Evolutionary conservation across 2,888 invertebrate genomes (phyloP).

Genomic region (Meiosimyza platycephala): DNA sequence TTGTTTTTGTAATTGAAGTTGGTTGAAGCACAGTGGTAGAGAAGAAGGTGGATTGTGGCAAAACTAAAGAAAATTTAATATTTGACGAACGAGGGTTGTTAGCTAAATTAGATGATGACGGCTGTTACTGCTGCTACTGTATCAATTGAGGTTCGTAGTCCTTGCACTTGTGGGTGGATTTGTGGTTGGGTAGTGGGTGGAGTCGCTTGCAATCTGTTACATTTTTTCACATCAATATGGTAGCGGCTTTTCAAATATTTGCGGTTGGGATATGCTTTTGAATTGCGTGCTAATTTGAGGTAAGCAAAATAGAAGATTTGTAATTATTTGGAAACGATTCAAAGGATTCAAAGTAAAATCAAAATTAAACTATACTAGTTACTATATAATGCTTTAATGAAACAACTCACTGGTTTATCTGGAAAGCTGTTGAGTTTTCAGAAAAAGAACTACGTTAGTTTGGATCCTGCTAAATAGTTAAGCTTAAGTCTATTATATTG

Average conservation of each 20-base stretch:
- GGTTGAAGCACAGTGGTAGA: neutral
- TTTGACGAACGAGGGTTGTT: constrained; percentile 54
- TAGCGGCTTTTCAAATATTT: neutral
- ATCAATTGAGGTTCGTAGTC: constrained; percentile 39
- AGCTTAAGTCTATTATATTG: no score
- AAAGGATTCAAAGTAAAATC: no score
- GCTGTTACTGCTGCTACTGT: constrained; percentile 39
- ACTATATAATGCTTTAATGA: no score
- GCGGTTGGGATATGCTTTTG: neutral
- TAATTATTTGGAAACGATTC: no score
- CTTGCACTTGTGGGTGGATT: constrained; percentile 44
- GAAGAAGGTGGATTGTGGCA: constrained; percentile 38
- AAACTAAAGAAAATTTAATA: constrained; percentile 37
- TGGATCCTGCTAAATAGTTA: neutral
- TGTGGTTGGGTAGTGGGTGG: constrained; percentile 50
- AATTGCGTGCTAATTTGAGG: constrained; percentile 10
- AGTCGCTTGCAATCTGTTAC: constrained; percentile 60
- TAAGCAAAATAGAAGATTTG: neutral
- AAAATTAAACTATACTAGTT: no score
- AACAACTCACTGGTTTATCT: neutral
- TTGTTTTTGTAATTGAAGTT: constrained; percentile 38
- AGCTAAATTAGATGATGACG: constrained; percentile 40
- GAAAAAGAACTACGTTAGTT: neutral
- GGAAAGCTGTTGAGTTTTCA: no score
- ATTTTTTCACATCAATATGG: constrained; percentile 50